phyloP scores from a whole-genome alignment of 2,113 vertebrate species.

The Cephalopholis sonnerati region DNA sequence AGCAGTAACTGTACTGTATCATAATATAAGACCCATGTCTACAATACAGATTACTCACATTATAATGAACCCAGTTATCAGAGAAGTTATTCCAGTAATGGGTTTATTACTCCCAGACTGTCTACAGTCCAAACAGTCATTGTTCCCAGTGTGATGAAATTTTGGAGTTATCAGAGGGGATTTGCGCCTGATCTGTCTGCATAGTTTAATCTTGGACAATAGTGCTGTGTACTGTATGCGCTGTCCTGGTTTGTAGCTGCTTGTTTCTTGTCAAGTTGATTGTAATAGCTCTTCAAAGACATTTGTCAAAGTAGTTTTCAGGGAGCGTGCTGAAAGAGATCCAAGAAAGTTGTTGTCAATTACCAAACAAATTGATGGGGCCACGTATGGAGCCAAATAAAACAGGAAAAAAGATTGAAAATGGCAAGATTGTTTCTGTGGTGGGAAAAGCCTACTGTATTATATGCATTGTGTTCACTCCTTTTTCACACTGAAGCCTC shows the following conservation, averaged over 20 bases:
- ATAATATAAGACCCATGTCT: not conserved
- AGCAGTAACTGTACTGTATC: not conserved
- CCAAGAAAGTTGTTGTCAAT: not conserved
- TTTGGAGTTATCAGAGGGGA: conserved; percentile 8
- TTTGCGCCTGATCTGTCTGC: not conserved
- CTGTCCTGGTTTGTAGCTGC: not conserved
- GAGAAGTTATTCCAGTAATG: conserved; percentile 6
- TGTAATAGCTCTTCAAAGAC: not conserved
- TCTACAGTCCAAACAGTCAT: conserved; percentile 5
- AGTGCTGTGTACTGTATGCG: not conserved
- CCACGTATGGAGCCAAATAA: not conserved
- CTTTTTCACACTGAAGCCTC: conserved; percentile 2
- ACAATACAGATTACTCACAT: not conserved
- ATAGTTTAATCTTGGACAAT: not conserved
- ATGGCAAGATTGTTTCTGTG: not conserved
- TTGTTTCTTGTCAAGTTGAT: conserved; percentile 6
- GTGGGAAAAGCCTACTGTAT: not conserved
- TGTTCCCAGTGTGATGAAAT: conserved; percentile 9
- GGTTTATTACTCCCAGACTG: conserved; percentile 11
- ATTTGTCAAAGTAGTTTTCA: not conserved
- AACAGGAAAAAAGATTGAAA: not conserved
- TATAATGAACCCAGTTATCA: not conserved
- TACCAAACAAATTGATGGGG: not conserved
- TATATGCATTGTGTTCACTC: conserved; percentile 8
- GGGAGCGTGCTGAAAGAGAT: not conserved